Evolutionary conservation across 2,888 invertebrate species (phyloP), one percentile per base, ranked within the genome.

Genomic region (Cosmia trapezina): DNA sequence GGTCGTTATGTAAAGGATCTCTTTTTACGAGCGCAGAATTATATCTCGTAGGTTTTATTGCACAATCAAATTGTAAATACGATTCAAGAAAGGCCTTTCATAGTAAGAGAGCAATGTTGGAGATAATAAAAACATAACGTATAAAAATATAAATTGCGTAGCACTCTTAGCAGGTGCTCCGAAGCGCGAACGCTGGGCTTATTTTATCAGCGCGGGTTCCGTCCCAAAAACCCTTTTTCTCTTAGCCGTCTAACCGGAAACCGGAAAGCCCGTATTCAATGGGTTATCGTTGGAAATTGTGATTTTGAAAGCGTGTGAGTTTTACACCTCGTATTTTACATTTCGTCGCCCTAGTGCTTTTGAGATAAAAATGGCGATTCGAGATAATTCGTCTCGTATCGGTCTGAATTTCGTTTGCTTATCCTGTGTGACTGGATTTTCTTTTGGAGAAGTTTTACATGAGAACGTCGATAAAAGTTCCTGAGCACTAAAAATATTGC

Each of bases 121-220:
- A 73, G 75, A 81, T 79, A 81, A 77, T 84, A 84, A 83, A 84
- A 84, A 81, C 70, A 84, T 79, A 83, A 75, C 69, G 64, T 64
- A 76, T 76, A 83, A 80, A 84, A 78, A 76, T 70, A 82, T 78
- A 83, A 82, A 83, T 80, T 83, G 69, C 81, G 81, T 85, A 86
- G 86, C 81, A 73, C 80, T 86, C 81, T 85, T 87, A 87, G 87
- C 89, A 90, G 87, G 87, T 89, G 90, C 87, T 86, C 85, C 87
- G 85, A 73, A 81, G 84, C 83, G 87, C 86, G 81, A 86, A 86
- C 80, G 79, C 79, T 80, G 83, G 80, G 71, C 80, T 84, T 90
- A 87, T 89, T n/a, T n/a, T 90, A 89, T 88, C 86, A 88, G 78
- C 79, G 81, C 78, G 83, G 80, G 84, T 86, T 80, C 78, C 77